Percentiles rank a stretch among this genome's conserved stretches.
Evolutionary conservation across 2,113 vertebrate genomes (phyloP).

Genomic region (Leptocoma aspasia): DNA sequence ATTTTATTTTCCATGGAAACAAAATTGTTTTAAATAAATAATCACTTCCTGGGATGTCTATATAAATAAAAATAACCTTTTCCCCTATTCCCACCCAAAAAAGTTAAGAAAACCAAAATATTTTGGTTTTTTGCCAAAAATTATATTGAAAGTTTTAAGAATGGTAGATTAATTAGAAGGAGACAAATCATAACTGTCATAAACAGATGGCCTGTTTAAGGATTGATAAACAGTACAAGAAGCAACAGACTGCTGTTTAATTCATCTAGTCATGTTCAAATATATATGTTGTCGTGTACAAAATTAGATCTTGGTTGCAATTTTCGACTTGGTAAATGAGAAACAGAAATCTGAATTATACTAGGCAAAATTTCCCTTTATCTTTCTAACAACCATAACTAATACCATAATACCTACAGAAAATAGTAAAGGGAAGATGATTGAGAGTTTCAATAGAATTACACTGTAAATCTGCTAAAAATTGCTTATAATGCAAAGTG

Average conservation of each 20-base stretch:
- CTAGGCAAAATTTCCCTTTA: not conserved
- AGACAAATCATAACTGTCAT: conserved; percentile 12
- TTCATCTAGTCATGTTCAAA: not conserved
- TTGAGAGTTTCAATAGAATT: conserved; percentile 34
- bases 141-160: not conserved
- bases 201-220: not conserved
- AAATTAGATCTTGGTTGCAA: not conserved
- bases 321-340: not conserved
- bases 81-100: not conserved
- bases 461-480: not conserved
- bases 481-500: not conserved
- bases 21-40: not conserved
- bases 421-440: not conserved
- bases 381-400: not conserved
- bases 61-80: not conserved
- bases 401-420: not conserved
- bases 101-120: not conserved
- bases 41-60: not conserved
- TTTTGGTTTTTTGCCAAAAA: conserved; percentile 1
- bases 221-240: not conserved
- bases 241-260: not conserved
- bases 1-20: not conserved
- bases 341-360: not conserved
- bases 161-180: conserved; percentile 6
- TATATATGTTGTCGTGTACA: not conserved